These are phyloP conservation scores for Peribatodes rhomboidaria DNA, from an alignment of 2,888 invertebrate species.

Conservation along the genomic window DNA sequence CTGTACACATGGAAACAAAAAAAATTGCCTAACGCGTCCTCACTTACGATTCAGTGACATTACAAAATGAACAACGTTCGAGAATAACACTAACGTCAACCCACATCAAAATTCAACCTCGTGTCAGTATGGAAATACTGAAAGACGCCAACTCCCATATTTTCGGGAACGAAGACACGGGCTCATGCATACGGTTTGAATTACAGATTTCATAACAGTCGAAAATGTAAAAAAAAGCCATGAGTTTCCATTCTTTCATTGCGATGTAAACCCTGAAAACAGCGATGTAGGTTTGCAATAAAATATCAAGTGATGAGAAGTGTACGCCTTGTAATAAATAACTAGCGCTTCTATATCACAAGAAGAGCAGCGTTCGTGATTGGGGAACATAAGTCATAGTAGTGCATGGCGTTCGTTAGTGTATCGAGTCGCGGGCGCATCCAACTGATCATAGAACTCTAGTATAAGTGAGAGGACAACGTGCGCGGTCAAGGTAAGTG, in stretches of 20 bases:
- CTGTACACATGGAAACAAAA: slow-evolving; percentile 54
- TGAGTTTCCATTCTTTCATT: neutral
- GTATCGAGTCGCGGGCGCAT: slow-evolving; percentile 47
- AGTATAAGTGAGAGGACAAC: slow-evolving; percentile 77
- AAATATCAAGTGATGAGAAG: neutral
- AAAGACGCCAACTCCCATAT: slow-evolving; percentile 57
- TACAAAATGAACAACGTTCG: slow-evolving; percentile 60
- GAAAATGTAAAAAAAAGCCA: neutral
- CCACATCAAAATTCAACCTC: slow-evolving; percentile 72
- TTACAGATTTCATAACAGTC: slow-evolving; percentile 57
- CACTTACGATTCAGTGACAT: slow-evolving; percentile 66
- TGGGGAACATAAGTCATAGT: slow-evolving; percentile 50
- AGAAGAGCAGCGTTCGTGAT: slow-evolving; percentile 37
- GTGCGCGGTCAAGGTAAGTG: slow-evolving; percentile 82
- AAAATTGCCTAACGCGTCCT: slow-evolving; percentile 60
- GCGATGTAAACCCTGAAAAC: neutral
- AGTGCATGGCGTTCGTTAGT: slow-evolving; percentile 48
- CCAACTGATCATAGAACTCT: slow-evolving; percentile 63
- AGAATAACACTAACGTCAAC: slow-evolving; percentile 68
- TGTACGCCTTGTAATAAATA: slow-evolving; percentile 13
- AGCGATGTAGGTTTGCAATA: neutral
- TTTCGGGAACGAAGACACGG: slow-evolving; percentile 57
- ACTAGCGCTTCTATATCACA: neutral
- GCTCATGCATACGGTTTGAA: slow-evolving; percentile 63
- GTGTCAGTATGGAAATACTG: slow-evolving; percentile 54